phyloP scores from a whole-genome alignment of 1,140 invertebrate species.

The Leptopilina boulardi region DNA sequence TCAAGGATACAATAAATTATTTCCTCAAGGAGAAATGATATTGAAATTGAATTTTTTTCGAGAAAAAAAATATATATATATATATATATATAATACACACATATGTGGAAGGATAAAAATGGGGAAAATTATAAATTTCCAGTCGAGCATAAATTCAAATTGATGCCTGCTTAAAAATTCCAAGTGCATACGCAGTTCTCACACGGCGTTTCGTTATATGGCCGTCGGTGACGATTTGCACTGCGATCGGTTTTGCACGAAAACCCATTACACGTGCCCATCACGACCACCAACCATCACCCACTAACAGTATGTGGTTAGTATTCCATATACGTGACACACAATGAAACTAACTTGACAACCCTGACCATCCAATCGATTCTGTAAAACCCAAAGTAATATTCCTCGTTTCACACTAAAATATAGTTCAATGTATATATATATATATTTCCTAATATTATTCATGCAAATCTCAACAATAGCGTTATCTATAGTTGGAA shows the following conservation, averaged over 20 bases:
- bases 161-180: constrained; percentile 17
- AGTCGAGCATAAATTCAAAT: neutral
- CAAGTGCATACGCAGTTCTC: neutral
- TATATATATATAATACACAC: no score
- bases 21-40: no score
- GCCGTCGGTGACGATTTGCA: constrained; percentile 52
- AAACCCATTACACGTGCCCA: constrained; percentile 60
- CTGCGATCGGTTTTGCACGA: constrained; percentile 55
- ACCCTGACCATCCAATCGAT: constrained; percentile 57
- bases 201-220: constrained; percentile 43
- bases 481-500: no score
- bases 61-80: no score
- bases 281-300: constrained; percentile 54
- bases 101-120: neutral
- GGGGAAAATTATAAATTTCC: neutral
- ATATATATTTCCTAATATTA: no score
- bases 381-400: neutral
- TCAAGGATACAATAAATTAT: no score
- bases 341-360: constrained; percentile 58
- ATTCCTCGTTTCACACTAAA: neutral
- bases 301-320: constrained; percentile 56
- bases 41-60: no score
- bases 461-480: no score
- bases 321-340: constrained; percentile 59
- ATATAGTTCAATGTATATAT: neutral